These are phyloP conservation scores for Agapornis roseicollis DNA, from an alignment of 2,113 vertebrate species.

Conservation along the genomic window DNA sequence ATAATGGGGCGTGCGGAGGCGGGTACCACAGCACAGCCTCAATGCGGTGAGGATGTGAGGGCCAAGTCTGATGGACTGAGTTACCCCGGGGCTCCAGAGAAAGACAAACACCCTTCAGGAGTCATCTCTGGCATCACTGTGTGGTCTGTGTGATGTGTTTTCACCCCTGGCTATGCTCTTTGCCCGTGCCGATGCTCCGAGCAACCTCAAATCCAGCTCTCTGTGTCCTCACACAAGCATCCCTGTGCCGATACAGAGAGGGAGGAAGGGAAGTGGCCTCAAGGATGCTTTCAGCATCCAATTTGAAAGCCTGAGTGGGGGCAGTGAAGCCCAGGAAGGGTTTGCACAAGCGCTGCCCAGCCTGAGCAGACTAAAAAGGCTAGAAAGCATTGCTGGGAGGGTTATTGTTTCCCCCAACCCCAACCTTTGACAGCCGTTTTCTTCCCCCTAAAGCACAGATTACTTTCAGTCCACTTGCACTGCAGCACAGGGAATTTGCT, in stretches of 20 bases:
- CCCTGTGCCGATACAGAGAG: fast-evolving
- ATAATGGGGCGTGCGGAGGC: not conserved
- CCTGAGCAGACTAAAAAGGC: not conserved
- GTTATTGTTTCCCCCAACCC: not conserved
- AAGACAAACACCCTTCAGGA: not conserved
- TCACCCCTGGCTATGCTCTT: not conserved
- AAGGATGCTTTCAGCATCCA: not conserved
- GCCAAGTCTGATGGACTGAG: not conserved
- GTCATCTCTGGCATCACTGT: not conserved
- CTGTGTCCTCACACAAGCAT: not conserved
- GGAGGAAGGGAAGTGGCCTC: not conserved
- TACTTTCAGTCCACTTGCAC: not conserved
- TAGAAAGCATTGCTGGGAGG: not conserved
- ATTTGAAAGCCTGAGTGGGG: not conserved
- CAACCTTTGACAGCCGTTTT: not conserved
- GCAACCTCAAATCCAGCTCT: fast-evolving
- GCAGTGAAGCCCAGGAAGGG: too few relatives aligned
- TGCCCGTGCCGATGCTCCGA: fast-evolving
- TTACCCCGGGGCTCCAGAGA: not conserved
- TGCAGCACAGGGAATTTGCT: not conserved
- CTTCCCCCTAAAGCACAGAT: not conserved
- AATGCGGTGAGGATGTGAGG: fast-evolving
- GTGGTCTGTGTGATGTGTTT: fast-evolving
- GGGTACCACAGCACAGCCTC: not conserved
- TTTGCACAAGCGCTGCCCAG: not conserved